Evolutionary conservation across 2,797 vertebrate genomes (phyloP).

Genomic region (Acanthis flammea): DNA sequence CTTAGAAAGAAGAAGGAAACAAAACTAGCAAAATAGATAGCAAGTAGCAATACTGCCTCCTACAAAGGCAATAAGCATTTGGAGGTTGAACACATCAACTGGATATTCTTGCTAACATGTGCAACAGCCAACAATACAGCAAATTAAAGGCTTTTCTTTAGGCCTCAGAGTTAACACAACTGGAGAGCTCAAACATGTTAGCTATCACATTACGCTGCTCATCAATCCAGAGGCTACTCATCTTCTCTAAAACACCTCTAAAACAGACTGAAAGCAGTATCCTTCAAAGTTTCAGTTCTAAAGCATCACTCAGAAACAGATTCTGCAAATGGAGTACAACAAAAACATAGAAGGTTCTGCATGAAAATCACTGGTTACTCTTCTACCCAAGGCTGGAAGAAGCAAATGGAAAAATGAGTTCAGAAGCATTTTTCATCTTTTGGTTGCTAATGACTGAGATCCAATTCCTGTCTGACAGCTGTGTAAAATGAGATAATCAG

Average conservation of each 20-base stretch:
- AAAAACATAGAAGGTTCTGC: not conserved
- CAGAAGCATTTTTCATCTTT: not conserved
- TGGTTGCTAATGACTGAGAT: not conserved
- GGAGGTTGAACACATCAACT: not conserved
- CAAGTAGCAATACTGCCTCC: not conserved
- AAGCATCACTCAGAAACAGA: not conserved
- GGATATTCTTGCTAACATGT: not conserved
- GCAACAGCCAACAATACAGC: not conserved
- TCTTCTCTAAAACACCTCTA: not conserved
- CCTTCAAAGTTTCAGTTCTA: not conserved
- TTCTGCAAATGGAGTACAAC: not conserved
- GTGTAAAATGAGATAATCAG: constrained; percentile 21
- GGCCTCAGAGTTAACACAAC: not conserved
- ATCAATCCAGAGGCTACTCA: not conserved
- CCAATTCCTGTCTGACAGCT: constrained; percentile 17
- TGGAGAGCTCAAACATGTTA: not conserved
- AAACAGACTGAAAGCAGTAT: not conserved
- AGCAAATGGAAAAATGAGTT: not conserved
- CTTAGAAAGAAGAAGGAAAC: not conserved
- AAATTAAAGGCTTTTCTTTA: not conserved
- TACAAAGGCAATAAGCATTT: not conserved
- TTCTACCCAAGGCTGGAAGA: not conserved
- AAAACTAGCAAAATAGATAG: not conserved
- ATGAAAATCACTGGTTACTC: not conserved
- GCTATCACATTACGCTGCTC: not conserved